Evolutionary conservation across 2,888 invertebrate species (phyloP).

Genomic region (Oxyscelio sp.): DNA sequence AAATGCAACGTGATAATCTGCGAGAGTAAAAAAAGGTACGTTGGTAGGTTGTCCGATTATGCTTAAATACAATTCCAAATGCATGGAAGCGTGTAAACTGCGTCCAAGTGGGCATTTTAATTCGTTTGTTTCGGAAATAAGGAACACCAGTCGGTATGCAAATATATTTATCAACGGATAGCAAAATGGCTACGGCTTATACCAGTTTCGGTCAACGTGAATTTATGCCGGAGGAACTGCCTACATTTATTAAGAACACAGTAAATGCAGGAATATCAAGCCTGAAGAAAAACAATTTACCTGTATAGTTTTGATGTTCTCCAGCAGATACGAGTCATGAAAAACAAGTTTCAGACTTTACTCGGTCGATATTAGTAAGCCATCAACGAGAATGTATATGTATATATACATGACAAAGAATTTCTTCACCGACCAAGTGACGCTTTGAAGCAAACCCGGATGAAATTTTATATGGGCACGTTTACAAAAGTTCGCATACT

Average conservation of each 20-base stretch:
- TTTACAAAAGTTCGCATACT: no score
- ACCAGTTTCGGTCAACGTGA: conserved; percentile 48
- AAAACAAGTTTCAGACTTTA: conserved; percentile 54
- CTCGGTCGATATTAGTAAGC: conserved; percentile 72
- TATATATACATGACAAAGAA: conserved; percentile 65
- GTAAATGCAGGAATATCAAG: no score
- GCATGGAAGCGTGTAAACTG: neutral
- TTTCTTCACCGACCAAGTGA: conserved; percentile 74
- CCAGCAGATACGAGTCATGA: neutral
- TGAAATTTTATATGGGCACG: neutral
- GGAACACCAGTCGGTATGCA: conserved; percentile 87
- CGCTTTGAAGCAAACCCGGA: conserved; percentile 51
- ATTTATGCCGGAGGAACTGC: conserved; percentile 1
- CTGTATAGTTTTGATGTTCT: conserved; percentile 11
- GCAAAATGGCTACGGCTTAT: conserved; percentile 87
- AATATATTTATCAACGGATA: conserved; percentile 88
- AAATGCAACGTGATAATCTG: conserved; percentile 14
- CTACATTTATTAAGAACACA: no score
- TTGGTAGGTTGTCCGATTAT: no score
- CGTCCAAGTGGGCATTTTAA: conserved; percentile 18
- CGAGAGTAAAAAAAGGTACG: neutral
- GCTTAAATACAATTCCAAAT: neutral
- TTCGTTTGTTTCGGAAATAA: conserved; percentile 55
- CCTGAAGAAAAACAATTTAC: conserved; percentile 35
- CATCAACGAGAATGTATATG: conserved; percentile 50